phyloP scores from a whole-genome alignment of 2,888 invertebrate species.

The Spialia ferax region DNA sequence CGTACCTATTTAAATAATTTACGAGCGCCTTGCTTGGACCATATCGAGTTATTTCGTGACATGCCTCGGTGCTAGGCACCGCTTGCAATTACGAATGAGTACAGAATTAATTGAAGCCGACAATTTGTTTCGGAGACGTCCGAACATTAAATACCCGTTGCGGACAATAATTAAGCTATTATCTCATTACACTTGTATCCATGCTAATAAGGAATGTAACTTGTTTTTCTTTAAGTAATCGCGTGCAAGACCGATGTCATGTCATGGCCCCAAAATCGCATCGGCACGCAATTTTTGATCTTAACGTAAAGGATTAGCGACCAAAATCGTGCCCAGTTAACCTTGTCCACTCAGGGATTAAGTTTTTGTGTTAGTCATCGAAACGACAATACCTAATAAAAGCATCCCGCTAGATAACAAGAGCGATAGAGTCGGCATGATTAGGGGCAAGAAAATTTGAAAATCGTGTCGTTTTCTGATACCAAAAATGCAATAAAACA shows the following conservation, averaged over 20 bases:
- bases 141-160: slow-evolving; percentile 48
- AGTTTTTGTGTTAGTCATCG: slow-evolving; percentile 8
- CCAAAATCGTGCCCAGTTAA: not conserved
- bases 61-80: slow-evolving; percentile 10
- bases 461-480: slow-evolving; percentile 13
- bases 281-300: slow-evolving; percentile 23
- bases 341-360: slow-evolving; percentile 13
- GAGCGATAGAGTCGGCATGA: not conserved
- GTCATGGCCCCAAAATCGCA: slow-evolving; percentile 23
- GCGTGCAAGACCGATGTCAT: slow-evolving; percentile 34
- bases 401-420: slow-evolving; percentile 19
- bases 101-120: slow-evolving; percentile 34
- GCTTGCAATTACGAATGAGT: slow-evolving; percentile 23
- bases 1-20: slow-evolving; percentile 24
- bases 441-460: slow-evolving; percentile 15
- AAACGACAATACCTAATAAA: slow-evolving; percentile 23
- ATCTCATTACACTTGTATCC: slow-evolving; percentile 59
- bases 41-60: slow-evolving; percentile 30
- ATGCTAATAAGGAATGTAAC: slow-evolving; percentile 61
- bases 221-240: slow-evolving; percentile 35
- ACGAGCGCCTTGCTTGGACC: slow-evolving; percentile 14
- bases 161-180: slow-evolving; percentile 66
- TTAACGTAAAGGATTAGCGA: slow-evolving; percentile 19
- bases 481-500: slow-evolving; percentile 21
- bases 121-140: slow-evolving; percentile 45